Base-by-base conservation (phyloP, 2,113 vertebrate genomes). In the Hyla sarda region DNA sequence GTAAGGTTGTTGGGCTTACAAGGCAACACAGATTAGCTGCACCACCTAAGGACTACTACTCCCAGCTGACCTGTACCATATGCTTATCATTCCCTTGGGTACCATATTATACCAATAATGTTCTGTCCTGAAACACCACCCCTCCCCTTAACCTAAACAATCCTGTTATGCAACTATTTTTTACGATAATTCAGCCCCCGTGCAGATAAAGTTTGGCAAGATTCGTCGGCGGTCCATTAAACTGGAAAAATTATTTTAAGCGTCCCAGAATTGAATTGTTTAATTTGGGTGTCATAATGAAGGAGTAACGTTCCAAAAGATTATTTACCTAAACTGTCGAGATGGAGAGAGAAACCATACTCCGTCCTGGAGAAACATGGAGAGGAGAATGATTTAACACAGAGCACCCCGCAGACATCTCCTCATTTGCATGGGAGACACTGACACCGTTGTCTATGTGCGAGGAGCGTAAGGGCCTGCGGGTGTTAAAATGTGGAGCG, bases 321-420 rank as follows among this genome's bases (percentile, higher is more conserved):
- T 90, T 91, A 79, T 91, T 92, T 92, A 87, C 25, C 47, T 88
- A 88, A 91, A 88, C 76, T 89, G 79, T 85, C 65, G 88, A 88
- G 58, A 17, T 89, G 80, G 88, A 92, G 90, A 82, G 90, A 81
- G 85, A 89, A 73, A 75, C 82, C 52, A 73, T 87, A 45, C 47
- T 19, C 21, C 8, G 28, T 78, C 69, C 88, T 73, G 87, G 84
- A 88, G 90, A 90, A 88, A 87, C 83, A 65, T 81, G 90, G 74
- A 62, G 88, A 56, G 14, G 48, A 90, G 88, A 86, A 87, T 89
- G 89, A 88, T 90, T 89, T 91, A 90, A 58, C 82, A 34, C 88
- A 91, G 90, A 87, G 87, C 85, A 88, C 85, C 82, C 84, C 14
- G 72, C 75, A 90, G 48, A 88, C 71, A 75, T 76, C 88, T 87